Base-by-base conservation (phyloP, 2,113 vertebrate genomes). In the Atlantisia rogersi region DNA sequence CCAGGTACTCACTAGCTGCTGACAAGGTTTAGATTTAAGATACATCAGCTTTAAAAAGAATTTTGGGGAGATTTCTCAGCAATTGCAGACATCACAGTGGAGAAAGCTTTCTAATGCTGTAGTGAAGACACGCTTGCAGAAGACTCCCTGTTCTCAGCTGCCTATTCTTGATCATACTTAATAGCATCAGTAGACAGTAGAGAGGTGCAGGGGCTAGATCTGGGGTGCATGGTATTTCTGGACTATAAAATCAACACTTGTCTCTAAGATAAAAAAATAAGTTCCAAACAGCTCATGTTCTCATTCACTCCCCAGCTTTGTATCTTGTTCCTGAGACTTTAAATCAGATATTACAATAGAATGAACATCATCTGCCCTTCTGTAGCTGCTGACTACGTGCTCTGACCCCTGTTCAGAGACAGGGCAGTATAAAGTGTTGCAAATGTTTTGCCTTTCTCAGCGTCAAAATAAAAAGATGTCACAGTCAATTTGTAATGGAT, bases 151-250 rank as follows among this genome's bases (percentile, higher is more conserved):
- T 7, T 48, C 59, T 86, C 58, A 53, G 0, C 37, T 86, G 29
- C 44, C 19, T 2, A 0, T 29, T 9, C 29, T 31, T 40, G 37
- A 58, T 19, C 9, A 0, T 4, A 5, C 63, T 68, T 46, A 37
- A 3, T 5, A 60, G 15, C 11, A 9, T 2, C 4, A 6, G 32
- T 10, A 24, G 42, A 39, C 39, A 18, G 16, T 3, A 62, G 42
- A 29, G 35, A 6, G 13, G 15, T 16, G 24, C 39, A 22, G 73
- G 16, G 44, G 50, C 20, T 6, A 15, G 42, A 31, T 63, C 60
- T 29, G 6, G 50, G 17, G 19, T 32, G 22, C 0, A 0, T 7
- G 24, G 12, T 16, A 40, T 55, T 79, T 50, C 65, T 69, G 59
- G n/a, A 14, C 22, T 15, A 24, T 14, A 58, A 83, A 83, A 64